Conservation (phyloP, 2,797 vertebrate species). For the Pyrrhura leucotis region DNA sequence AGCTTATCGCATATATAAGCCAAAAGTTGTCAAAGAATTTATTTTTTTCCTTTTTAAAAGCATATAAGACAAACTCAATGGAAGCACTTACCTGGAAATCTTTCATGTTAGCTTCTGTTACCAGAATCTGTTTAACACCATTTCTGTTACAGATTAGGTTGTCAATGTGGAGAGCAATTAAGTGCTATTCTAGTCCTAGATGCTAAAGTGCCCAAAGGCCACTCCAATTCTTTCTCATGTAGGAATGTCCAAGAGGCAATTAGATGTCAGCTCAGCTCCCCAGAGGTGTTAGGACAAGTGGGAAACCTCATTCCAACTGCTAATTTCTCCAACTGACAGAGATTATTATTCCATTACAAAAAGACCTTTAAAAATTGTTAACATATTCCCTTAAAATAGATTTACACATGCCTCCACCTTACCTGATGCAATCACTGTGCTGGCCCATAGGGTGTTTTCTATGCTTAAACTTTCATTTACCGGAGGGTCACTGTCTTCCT, state of each 20-base stretch:
- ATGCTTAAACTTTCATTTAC: conserved; percentile 96
- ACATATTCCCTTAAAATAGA: conserved; percentile 51
- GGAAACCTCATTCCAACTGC: conserved; percentile 55
- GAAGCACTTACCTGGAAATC: conserved; percentile 63
- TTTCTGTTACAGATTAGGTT: conserved; percentile 75
- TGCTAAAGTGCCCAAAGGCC: conserved; percentile 57
- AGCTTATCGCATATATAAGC: background rate
- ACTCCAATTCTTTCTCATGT: conserved; percentile 35
- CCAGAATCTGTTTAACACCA: conserved; percentile 14
- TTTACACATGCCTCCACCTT: conserved; percentile 23
- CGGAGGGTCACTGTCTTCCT: conserved; percentile 97
- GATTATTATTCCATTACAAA: conserved; percentile 73
- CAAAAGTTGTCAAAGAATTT: background rate
- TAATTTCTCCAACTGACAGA: conserved; percentile 74
- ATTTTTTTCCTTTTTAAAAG: background rate
- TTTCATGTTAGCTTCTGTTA: conserved; percentile 61
- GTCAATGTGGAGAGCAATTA: conserved; percentile 67
- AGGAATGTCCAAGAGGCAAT: conserved; percentile 52
- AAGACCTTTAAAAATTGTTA: conserved; percentile 74
- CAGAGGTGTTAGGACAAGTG: conserved; percentile 56
- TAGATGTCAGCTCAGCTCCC: conserved; percentile 47
- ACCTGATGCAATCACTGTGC: conserved; percentile 98
- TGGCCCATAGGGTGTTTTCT: conserved; percentile 97
- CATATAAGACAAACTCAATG: background rate
- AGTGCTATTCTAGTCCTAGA: conserved; percentile 46